Percentiles rank a stretch among this genome's conserved stretches.
phyloP scores from a whole-genome alignment of 2,888 invertebrate genomes.

The Drosophila parthenogenetica region DNA sequence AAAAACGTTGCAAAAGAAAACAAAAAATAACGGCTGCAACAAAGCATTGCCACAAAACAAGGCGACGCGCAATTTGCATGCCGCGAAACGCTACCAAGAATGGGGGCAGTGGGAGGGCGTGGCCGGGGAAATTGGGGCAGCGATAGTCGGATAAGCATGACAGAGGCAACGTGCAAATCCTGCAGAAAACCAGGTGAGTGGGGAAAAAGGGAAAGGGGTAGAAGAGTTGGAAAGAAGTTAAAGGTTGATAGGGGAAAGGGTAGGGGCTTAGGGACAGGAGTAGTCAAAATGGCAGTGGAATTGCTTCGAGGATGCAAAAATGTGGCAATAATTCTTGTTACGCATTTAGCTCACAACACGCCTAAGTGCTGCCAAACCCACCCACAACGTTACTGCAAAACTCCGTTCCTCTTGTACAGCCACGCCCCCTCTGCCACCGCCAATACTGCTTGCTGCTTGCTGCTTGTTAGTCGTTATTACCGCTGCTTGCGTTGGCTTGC shows the following conservation, averaged over 20 bases:
- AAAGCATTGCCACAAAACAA: constrained; percentile 43
- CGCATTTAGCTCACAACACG: constrained; percentile 50
- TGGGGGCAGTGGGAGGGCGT: neutral
- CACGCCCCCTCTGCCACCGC: neutral
- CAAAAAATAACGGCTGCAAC: constrained; percentile 41
- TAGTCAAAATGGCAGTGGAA: neutral
- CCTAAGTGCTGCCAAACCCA: constrained; percentile 25
- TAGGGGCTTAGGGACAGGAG: neutral
- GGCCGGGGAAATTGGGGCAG: neutral
- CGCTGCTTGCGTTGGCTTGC: constrained; percentile 33
- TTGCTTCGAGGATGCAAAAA: constrained; percentile 32
- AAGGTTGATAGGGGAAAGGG: neutral
- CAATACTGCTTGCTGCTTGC: neutral
- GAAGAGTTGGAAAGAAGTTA: neutral
- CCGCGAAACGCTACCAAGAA: constrained; percentile 29
- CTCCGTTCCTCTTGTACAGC: no score
- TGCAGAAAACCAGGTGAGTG: constrained; percentile 16
- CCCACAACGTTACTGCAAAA: no score
- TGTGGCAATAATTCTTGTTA: constrained; percentile 71
- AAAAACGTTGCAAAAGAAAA: constrained; percentile 13
- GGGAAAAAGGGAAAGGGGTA: neutral
- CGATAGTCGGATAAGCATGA: constrained; percentile 44
- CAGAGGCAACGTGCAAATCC: constrained; percentile 61
- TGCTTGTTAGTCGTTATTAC: constrained; percentile 7
- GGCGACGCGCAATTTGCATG: constrained; percentile 66